Evolutionary conservation across 2,113 vertebrate genomes (phyloP).

Genomic region (Xenotilapia caudafasciata): DNA sequence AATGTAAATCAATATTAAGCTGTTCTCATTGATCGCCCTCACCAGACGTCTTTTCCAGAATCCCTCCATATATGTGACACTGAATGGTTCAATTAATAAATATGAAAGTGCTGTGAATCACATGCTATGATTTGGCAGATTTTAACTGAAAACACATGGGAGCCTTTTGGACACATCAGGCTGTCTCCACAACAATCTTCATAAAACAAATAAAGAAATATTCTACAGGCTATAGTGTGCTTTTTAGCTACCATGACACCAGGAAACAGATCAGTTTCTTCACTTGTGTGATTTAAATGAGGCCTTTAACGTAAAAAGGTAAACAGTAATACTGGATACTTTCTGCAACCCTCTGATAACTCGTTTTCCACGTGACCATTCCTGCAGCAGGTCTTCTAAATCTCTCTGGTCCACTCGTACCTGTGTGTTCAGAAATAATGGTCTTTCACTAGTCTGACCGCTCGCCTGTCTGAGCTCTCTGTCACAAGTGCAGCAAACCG

Average conservation of each 20-base stretch:
- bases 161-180: background rate
- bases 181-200: background rate
- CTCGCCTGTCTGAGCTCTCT: background rate
- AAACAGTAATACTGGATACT: background rate
- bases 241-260: background rate
- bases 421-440: background rate
- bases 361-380: background rate
- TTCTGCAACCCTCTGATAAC: background rate
- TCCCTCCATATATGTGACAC: fast-evolving
- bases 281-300: background rate
- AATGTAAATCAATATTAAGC: background rate
- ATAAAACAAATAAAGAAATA: fast-evolving
- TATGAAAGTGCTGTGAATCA: background rate
- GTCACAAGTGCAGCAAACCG: background rate
- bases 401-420: background rate
- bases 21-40: background rate
- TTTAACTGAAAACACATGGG: background rate
- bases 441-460: background rate
- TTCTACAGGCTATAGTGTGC: background rate
- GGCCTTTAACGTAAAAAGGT: background rate
- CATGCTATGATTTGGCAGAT: background rate
- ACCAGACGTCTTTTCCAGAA: background rate
- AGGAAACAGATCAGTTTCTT: background rate
- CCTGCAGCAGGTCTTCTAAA: background rate
- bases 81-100: background rate